Percentiles rank a stretch among this genome's conserved stretches.
phyloP scores from a whole-genome alignment of 2,113 vertebrate genomes.

The Lagopus muta region DNA sequence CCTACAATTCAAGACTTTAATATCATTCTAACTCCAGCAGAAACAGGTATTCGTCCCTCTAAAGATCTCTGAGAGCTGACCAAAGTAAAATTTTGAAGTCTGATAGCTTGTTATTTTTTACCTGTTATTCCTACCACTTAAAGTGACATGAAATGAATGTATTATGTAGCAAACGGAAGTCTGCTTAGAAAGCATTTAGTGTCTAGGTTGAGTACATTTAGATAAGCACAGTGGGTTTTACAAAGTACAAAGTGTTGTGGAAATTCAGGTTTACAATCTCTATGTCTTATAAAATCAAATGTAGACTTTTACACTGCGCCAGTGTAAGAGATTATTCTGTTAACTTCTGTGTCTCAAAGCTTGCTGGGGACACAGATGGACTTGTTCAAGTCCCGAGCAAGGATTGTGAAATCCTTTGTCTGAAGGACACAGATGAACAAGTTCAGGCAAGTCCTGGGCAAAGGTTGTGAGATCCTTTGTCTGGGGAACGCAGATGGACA shows the following conservation, averaged over 20 bases:
- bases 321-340: too few species aligned
- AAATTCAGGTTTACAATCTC: background rate
- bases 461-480: too few species aligned
- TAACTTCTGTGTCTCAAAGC: too few species aligned
- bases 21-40: background rate
- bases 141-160: background rate
- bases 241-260: background rate
- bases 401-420: too few species aligned
- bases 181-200: background rate
- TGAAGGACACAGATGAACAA: too few species aligned
- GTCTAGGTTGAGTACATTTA: background rate
- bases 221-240: background rate
- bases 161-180: background rate
- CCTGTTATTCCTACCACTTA: background rate
- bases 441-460: too few species aligned
- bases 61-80: background rate
- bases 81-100: background rate
- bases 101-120: background rate
- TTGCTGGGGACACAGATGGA: too few species aligned
- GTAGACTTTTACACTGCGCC: background rate
- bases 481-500: too few species aligned
- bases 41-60: background rate
- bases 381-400: too few species aligned
- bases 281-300: background rate
- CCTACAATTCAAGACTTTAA: background rate